Base-by-base conservation (phyloP, 2,888 invertebrate species). In the Opisthograptis luteolata region DNA sequence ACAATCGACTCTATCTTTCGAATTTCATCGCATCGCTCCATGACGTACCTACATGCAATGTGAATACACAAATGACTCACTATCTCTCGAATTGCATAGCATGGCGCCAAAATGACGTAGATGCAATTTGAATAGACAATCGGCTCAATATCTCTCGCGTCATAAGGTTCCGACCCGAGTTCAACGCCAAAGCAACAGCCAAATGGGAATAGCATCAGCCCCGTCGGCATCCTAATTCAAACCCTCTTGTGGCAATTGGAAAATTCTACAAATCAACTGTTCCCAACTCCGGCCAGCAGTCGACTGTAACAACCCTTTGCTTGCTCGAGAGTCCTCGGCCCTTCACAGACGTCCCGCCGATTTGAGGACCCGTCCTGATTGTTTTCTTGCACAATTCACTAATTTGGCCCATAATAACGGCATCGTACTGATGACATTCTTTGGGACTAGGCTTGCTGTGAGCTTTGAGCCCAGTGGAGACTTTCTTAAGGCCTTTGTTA, bases 221-320 rank as follows among this genome's bases (percentile, higher is more conserved):
- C 51, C 3, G 70, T 66, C 9, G 9, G 0, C 3, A 76, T 54
- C 81, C 75, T 65, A 62, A 81, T 76, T 62, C 44, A 7, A 12
- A 6, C 17, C 57, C 51, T 46, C 61, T 68, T 67, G 58, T 70
- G 72, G 65, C 82, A 85, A 88, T 87, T 75, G 81, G 81, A 79
- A 84, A 85, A 81, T 81, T 78, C 74, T 82, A 81, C 80, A 86
- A 86, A 86, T 84, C 84, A 84, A 81, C 79, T 75, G 80, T 81
- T 80, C 70, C 72, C 72, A 62, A 9, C 28, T 27, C 37, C 8
- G 35, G 25, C 14, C 25, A 25, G 25, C 27, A 37, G 64, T 49
- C 70, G 77, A 73, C 76, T 70, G 83, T 81, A 82, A 86, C 88
- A 88, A 88, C 87, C 87, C 87, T 88, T 88, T 84, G 36, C 50